Base-by-base conservation (phyloP, 53 echinoderm and acorn worm species). In the Astropecten irregularis region DNA sequence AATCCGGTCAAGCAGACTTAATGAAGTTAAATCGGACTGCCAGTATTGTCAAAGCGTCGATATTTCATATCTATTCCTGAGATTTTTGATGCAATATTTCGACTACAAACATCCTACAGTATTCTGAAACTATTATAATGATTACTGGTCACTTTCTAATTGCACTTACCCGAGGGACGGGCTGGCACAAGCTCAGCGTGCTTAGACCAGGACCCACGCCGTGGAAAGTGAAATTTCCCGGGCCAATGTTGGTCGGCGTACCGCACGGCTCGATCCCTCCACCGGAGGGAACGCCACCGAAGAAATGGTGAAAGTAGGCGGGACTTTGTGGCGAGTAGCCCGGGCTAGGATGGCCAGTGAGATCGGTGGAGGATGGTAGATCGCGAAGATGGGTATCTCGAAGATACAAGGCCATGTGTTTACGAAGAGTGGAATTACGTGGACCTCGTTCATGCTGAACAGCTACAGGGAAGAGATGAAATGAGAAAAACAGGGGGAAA, bases 381-480 rank as follows among this genome's bases (percentile, higher is more conserved):
- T 82, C 82, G 13, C 50, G 82, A 14, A 85, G 36, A 15, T 62
- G 49, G 26, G 49, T 36, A 55, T 84, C 84, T 22, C 85, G 54
- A 8, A 95, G 88, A 59, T 90, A 97, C 6, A 97, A 82, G 22
- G 92, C 99, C 94, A 97, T 95, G 44, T 97, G 99, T 65, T 97
- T 97, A 32, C 94, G 91, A 54, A 97, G 88, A 3, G 99, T 97
- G 27, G 99, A 97, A 69, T 91, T 97, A 19, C 99, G 82, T 9
- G 99, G 99, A 9, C 99, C 99, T 39, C 99, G 68, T 60, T 97
- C 99, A 47, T 95, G 95, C 54, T 95, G 95, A 3, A 95, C 95
- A 73, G 95, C 95, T 95, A 58, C 11, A 74, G 9, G 31, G n/a
- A n/a, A n/a, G n/a, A n/a, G n/a, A n/a, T 3, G 55, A 54, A 54